Evolutionary conservation across 2,113 vertebrate genomes (phyloP).

Genomic region (Todiramphus saurophagus): DNA sequence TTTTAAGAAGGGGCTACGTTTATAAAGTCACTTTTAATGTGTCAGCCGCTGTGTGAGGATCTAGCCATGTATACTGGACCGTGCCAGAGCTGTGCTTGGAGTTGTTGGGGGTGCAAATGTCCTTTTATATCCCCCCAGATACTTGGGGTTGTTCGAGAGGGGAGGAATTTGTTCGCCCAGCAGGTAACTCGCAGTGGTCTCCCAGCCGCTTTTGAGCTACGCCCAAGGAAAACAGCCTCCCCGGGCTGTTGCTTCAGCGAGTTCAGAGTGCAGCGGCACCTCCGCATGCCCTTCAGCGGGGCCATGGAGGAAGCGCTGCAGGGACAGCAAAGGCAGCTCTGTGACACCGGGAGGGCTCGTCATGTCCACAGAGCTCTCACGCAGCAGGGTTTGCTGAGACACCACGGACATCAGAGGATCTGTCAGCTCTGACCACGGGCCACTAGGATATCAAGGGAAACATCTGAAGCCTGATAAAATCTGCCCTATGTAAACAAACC

Average conservation of each 20-base stretch:
- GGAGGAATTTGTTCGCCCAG: neutral
- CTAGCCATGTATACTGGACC: neutral
- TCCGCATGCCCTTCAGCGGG: accelerated
- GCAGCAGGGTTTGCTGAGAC: neutral
- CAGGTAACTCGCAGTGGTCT: neutral
- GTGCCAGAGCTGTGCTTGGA: neutral
- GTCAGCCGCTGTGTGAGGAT: neutral
- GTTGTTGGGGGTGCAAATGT: neutral
- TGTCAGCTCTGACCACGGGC: neutral
- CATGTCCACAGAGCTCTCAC: accelerated
- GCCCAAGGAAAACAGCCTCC: neutral
- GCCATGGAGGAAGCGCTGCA: neutral
- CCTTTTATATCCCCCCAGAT: neutral
- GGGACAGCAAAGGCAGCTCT: neutral
- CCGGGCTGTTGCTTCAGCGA: neutral
- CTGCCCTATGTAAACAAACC: neutral
- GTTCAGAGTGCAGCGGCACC: neutral
- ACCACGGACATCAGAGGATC: neutral
- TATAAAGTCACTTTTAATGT: neutral
- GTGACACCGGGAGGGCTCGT: neutral
- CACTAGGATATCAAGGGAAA: neutral
- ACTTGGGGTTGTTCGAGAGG: neutral
- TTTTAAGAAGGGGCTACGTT: neutral
- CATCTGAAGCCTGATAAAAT: neutral
- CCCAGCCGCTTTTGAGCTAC: neutral